A percentile compares a stretch with the other conserved stretches of the same genome.
phyloP scores from a whole-genome alignment of 1,140 invertebrate species.

The Agrypnia vestita region DNA sequence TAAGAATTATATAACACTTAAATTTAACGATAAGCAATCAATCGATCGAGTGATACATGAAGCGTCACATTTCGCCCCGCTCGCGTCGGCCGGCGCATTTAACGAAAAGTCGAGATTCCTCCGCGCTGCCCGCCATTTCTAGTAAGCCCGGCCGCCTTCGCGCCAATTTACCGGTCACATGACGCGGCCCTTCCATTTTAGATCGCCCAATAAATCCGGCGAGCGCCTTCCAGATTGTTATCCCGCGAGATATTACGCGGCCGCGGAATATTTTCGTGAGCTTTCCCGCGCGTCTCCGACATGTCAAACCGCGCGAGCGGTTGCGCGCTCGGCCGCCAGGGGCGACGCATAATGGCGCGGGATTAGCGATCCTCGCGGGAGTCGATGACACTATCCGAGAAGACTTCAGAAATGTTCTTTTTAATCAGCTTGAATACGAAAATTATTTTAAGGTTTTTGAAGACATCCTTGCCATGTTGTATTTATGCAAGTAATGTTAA shows the following conservation, averaged over 20 bases:
- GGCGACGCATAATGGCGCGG: background rate
- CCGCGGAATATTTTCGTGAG: background rate
- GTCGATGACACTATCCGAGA: too few relatives aligned
- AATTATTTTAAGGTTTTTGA: too few relatives aligned
- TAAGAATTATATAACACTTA: background rate
- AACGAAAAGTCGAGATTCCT: background rate
- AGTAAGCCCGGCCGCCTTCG: background rate
- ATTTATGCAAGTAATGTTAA: too few relatives aligned
- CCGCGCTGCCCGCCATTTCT: background rate
- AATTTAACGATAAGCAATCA: slow-evolving; percentile 20
- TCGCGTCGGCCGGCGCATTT: slow-evolving; percentile 1
- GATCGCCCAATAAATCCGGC: slow-evolving; percentile 11
- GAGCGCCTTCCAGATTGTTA: slow-evolving; percentile 11
- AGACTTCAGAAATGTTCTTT: too few relatives aligned
- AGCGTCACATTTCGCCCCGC: background rate
- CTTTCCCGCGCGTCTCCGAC: slow-evolving; percentile 3
- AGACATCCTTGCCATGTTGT: too few relatives aligned
- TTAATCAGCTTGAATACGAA: too few relatives aligned
- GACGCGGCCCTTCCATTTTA: slow-evolving; percentile 9
- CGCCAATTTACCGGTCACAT: slow-evolving; percentile 20
- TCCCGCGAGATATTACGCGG: slow-evolving; percentile 19
- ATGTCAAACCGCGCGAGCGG: slow-evolving; percentile 1
- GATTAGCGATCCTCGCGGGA: too few relatives aligned
- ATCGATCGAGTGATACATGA: slow-evolving; percentile 5
- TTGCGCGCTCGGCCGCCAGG: background rate